Base-by-base conservation (phyloP, 2,888 invertebrate species). In the Lasioglossum figueresi region DNA sequence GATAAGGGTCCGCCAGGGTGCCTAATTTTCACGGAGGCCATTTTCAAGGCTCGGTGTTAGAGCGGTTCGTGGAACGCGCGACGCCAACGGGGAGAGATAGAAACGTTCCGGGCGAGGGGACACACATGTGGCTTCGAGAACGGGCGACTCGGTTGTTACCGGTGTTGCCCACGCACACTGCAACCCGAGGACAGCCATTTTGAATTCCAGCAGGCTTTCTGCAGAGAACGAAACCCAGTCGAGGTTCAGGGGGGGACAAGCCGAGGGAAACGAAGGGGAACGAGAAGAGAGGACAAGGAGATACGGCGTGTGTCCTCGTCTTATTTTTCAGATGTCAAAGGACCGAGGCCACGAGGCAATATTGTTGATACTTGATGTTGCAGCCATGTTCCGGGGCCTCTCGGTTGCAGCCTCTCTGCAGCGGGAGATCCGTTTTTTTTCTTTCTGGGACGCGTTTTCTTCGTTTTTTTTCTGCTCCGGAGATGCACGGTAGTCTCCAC, bases 341-440 rank as follows among this genome's bases (percentile, higher is more conserved):
- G 88, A 89, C 83, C 87, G 80, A 85, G 87, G 90, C 89, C 89
- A 82, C 85, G 88, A 82, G 90, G 93, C 93, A 94, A 94, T 94
- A 94, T 94, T 93, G 93, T 94, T 93, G 94, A 93, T 94, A 93
- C 91, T 94, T 93, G 93, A 94, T 94, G 94, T 94, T 93, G 91
- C 91, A 92, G 93, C 88, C 90, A 84, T 87, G 80, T 84, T 84
- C 81, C 70, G 63, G 43, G 40, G 63, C 73, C 68, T 66, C 68
- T 23, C 45, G 63, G 27, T 84, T 74, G 78, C 77, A 73, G 80
- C 77, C 75, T 31, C 37, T 66, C 86, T 86, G 52, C 88, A 76
- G 86, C 90, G 82, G 89, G 88, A 88, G 89, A 79, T 75, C 80
- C 79, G 66, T 75, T 73, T 74, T 52, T 71, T 70, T 81, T 31